These are phyloP conservation scores for Panulirus ornatus DNA, from an alignment of 1,140 invertebrate genomes.

Conservation along the genomic window DNA sequence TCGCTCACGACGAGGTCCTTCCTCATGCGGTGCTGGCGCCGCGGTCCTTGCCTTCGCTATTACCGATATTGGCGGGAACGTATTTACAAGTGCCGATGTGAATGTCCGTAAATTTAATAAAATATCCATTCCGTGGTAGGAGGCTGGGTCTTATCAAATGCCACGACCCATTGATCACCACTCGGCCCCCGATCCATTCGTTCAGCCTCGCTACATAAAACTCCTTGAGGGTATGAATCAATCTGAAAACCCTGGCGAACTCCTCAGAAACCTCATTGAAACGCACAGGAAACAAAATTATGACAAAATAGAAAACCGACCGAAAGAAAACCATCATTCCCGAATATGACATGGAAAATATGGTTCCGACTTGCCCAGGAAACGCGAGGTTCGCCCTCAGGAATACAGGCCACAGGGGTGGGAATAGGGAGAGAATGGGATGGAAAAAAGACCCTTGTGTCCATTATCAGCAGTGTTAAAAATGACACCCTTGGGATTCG, in stretches of 20 bases:
- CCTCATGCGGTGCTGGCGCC: not conserved
- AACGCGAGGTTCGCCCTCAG: constrained; percentile 45
- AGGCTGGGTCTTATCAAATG: constrained; percentile 74
- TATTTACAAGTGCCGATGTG: constrained; percentile 73
- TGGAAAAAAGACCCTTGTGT: constrained; percentile 58
- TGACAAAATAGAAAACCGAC: constrained; percentile 72
- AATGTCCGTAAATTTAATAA: constrained; percentile 75
- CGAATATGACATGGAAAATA: constrained; percentile 75
- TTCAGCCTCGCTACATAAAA: not conserved
- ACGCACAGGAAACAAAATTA: constrained; percentile 71
- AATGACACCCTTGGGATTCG: constrained; percentile 74
- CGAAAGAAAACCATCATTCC: constrained; percentile 74
- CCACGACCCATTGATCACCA: constrained; percentile 73
- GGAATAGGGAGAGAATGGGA: constrained; percentile 25
- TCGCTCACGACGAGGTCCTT: too few species aligned
- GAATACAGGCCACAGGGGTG: constrained; percentile 7
- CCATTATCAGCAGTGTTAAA: constrained; percentile 75
- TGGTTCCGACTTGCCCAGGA: constrained; percentile 47
- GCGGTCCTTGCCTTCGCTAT: constrained; percentile 48
- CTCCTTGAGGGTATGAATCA: constrained; percentile 24
- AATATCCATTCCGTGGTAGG: constrained; percentile 73
- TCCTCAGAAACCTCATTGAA: constrained; percentile 66
- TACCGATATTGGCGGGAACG: constrained; percentile 65
- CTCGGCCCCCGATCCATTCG: constrained; percentile 41
- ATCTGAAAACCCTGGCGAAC: constrained; percentile 40